Evolutionary conservation across 2,113 vertebrate genomes (phyloP).

Genomic region (Elgaria multicarinata): DNA sequence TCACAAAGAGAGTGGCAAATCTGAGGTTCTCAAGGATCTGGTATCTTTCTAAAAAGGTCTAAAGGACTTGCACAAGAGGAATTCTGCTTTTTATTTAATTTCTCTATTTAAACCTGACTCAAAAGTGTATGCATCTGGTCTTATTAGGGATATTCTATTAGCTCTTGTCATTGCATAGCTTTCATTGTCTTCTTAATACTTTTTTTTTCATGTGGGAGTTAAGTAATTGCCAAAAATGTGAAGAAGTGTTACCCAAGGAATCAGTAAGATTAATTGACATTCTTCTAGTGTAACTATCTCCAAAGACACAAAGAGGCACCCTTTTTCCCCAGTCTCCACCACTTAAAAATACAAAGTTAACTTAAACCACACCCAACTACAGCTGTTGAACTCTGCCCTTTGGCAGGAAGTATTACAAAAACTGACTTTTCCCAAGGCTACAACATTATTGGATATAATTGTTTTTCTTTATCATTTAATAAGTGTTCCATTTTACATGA

Average conservation of each 20-base stretch:
- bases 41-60: too few relatives aligned
- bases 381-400: background rate
- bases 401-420: background rate
- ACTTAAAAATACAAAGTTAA: background rate
- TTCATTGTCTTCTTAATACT: background rate
- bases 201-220: background rate
- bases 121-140: background rate
- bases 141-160: background rate
- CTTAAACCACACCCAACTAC: background rate
- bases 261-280: background rate
- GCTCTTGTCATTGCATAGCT: background rate
- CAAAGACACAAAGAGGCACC: background rate
- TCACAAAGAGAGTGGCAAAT: background rate
- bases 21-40: background rate
- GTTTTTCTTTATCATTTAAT: background rate
- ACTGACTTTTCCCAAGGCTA: background rate
- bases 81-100: background rate
- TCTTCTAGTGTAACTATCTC: slow-evolving; percentile 8
- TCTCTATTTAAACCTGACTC: background rate
- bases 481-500: background rate
- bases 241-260: background rate
- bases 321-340: background rate
- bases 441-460: background rate
- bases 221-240: background rate
- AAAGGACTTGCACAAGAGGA: background rate